Conservation (phyloP, 2,113 vertebrate genomes). For the Muntiacus muntjak region DNA sequence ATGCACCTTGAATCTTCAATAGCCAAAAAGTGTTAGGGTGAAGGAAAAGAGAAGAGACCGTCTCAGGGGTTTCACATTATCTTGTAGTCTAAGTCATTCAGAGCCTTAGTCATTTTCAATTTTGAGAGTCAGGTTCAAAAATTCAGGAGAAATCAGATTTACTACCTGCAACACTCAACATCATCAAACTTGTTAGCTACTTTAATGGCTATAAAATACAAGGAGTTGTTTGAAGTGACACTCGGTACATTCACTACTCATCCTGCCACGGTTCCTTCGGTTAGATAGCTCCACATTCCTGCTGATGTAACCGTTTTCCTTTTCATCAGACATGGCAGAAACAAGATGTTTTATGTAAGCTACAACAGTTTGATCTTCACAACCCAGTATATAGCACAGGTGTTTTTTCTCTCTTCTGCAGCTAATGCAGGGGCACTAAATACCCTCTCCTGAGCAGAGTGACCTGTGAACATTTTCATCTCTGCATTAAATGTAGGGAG, state of each 20-base stretch:
- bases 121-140: not conserved
- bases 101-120: not conserved
- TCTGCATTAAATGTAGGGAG: not conserved
- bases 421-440: no score
- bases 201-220: not conserved
- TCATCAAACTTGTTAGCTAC: not conserved
- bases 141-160: not conserved
- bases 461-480: not conserved
- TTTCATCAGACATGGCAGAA: not conserved
- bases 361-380: not conserved
- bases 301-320: not conserved
- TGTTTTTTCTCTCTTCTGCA: not conserved
- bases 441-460: not conserved
- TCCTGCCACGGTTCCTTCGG: not conserved
- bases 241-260: not conserved
- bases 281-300: not conserved
- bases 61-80: not conserved
- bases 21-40: not conserved
- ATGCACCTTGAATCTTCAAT: not conserved
- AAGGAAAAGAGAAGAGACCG: not conserved
- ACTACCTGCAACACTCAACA: not conserved
- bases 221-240: not conserved
- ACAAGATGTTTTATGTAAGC: not conserved
- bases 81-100: not conserved
- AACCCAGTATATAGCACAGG: not conserved